Conservation (phyloP, 2,888 invertebrate genomes). For the Neria commutata region DNA sequence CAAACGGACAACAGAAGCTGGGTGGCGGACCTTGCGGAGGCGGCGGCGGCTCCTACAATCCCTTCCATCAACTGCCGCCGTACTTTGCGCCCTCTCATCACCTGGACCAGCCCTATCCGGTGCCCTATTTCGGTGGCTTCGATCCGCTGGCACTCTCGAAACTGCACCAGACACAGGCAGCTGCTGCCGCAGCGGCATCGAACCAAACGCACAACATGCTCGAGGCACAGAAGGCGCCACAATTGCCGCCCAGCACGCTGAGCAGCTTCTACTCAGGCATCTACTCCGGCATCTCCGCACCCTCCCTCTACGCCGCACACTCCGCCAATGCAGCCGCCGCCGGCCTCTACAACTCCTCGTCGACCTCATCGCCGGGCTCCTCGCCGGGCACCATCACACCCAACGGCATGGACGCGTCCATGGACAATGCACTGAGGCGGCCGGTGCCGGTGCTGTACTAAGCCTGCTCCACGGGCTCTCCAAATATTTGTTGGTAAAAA, state of each 20-base stretch:
- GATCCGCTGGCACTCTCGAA: constrained; percentile 61
- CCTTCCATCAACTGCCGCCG: constrained; percentile 71
- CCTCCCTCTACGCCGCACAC: constrained; percentile 57
- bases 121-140: constrained; percentile 62
- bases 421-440: constrained; percentile 58
- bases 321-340: constrained; percentile 57
- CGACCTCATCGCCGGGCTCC: constrained; percentile 61
- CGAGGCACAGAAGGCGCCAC: constrained; percentile 59
- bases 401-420: constrained; percentile 56
- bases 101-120: constrained; percentile 67
- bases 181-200: constrained; percentile 56
- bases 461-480: constrained; percentile 18
- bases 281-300: constrained; percentile 60
- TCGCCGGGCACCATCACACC: constrained; percentile 60
- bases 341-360: constrained; percentile 60
- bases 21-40: constrained; percentile 48
- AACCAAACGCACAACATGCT: constrained; percentile 54
- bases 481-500: background rate
- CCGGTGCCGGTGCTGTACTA: constrained; percentile 62
- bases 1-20: constrained; percentile 52
- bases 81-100: constrained; percentile 80
- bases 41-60: constrained; percentile 67
- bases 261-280: constrained; percentile 62
- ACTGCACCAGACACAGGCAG: constrained; percentile 58
- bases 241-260: constrained; percentile 58